Evolutionary conservation across 92 coral and sea anemone genomes (phyloP), one percentile per base, ranked within the genome.

Genomic region (Epizoanthus ramosus): DNA sequence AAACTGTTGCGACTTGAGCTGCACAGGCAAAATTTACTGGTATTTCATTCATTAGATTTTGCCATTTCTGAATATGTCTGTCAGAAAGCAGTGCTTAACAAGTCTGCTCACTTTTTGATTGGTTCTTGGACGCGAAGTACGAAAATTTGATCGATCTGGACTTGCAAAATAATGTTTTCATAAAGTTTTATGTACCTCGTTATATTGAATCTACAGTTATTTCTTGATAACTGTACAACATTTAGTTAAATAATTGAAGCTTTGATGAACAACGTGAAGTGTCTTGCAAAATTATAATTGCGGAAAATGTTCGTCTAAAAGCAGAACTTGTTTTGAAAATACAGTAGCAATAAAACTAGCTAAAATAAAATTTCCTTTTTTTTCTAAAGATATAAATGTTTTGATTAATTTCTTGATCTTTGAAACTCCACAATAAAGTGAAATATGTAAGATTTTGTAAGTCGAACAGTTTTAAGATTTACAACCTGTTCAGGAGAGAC

Each of bases 211-310:
- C 66, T 77, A 13, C 59, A 77, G 70, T 61, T 59, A 77, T 59
- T 77, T 57, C 69, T 61, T 61, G 71, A 61, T 65, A 77, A 63
- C 82, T 60, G 71, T 45, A 59, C 82, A 77, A 39, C 71, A 45
- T 60, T 43, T 17, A n/a, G 82, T 77, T 77, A 61, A 63, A 77
- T 77, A 77, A 58, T 75, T 75, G 80, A 77, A 77, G 50, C 59
- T 54, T 74, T 74, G 61, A 53, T 45, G 31, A 52, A 52, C 66
- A 21, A 31, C 16, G 58, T 63, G 57, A 61, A 37, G 15, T 61
- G 82, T 77, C 54, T 9, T 41, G 35, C 50, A 61, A 77, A 61
- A 23, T 59, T 60, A 39, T 77, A 54, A 41, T 10, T 63, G 50
- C 71, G 21, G 71, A 31, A n/a, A 77, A 33, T 57, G 6, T 63